Base-by-base conservation (phyloP, 37 sponge, comb jelly and placozoan genomes). In the Mnemiopsis leidyi region DNA sequence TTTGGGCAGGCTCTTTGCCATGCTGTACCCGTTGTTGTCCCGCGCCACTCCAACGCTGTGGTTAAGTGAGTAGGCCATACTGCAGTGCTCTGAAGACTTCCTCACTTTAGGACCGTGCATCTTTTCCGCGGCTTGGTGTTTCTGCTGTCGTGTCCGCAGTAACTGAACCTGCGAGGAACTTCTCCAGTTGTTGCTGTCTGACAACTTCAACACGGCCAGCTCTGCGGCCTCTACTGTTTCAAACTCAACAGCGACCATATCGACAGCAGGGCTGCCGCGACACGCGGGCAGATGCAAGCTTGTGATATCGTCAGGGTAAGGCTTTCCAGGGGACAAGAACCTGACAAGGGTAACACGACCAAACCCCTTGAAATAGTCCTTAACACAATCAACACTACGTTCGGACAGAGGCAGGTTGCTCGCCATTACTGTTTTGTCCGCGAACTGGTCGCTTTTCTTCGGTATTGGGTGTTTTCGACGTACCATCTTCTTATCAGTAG, bases 401-500 rank as follows among this genome's bases (percentile, higher is more conserved):
- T 93, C 79, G 0, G 69, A 68, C 5, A 77, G 75, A 32, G 94
- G 79, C 77, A 94, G 94, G 38, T 96, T 95, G 25, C 93, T 94
- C 38, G 95, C 94, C 21, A 96, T 34, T 21, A 97, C 69, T 9
- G 97, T 96, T 13, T 93, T 69, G 5, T 39, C 68, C n/a, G 93
- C 92, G 38, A 88, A 94, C 36, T 93, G 93, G 73, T 95, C 95
- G 35, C 95, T 95, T 0, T 95, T 92, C 61, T 95, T 77, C 48
- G 95, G 96, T 35, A 92, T 82, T 38, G 97, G 93, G 13, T 85
- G 93, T 34, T 94, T 21, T 37, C 97, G 88, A 7, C 96, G 85
- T 0, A 97, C 76, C 71, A 96, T 98, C 5, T 95, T 98, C n/a
- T 92, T 93, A 26, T 96, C 96, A 0, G 93, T 94, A 39, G 96